These are phyloP conservation scores for Achroia grisella DNA, from an alignment of 1,140 invertebrate species.

Conservation along the genomic window DNA sequence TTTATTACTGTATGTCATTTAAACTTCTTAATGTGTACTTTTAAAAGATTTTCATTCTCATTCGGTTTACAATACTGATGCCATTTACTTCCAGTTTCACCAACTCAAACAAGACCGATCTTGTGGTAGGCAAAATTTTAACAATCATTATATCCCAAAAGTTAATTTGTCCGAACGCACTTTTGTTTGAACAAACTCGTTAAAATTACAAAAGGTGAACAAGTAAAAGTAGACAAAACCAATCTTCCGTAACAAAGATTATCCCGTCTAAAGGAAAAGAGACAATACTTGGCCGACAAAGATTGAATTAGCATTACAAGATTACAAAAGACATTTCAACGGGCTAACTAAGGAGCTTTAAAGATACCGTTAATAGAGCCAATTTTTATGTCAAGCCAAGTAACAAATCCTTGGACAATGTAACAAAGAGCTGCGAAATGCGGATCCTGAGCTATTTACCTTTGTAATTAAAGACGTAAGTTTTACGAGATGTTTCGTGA, in stretches of 20 bases:
- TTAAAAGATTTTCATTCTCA: neutral
- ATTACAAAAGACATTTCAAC: constrained; percentile 30
- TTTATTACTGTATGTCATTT: too few relatives aligned
- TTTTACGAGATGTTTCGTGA: too few relatives aligned
- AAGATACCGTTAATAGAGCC: constrained; percentile 14
- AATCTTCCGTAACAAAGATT: constrained; percentile 38
- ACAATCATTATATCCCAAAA: constrained; percentile 4
- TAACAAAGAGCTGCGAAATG: neutral
- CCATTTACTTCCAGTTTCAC: neutral
- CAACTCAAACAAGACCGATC: neutral
- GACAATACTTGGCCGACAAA: constrained; percentile 27
- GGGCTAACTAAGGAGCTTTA: constrained; percentile 1
- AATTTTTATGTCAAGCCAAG: constrained; percentile 13
- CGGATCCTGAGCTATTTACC: neutral
- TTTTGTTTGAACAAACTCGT: constrained; percentile 33
- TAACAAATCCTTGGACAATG: constrained; percentile 4
- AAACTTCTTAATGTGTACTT: too few relatives aligned
- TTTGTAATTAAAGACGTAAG: too few relatives aligned
- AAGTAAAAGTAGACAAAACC: constrained; percentile 36
- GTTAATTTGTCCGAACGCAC: constrained; percentile 23
- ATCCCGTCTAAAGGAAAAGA: constrained; percentile 33
- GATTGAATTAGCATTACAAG: constrained; percentile 49
- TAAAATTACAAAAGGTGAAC: constrained; percentile 41
- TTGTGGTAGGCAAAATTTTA: neutral
- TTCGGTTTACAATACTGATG: neutral